Percentiles rank a stretch among this genome's conserved stretches.
Evolutionary conservation across 2,113 vertebrate genomes (phyloP).

Genomic region (Eleginops maclovinus): DNA sequence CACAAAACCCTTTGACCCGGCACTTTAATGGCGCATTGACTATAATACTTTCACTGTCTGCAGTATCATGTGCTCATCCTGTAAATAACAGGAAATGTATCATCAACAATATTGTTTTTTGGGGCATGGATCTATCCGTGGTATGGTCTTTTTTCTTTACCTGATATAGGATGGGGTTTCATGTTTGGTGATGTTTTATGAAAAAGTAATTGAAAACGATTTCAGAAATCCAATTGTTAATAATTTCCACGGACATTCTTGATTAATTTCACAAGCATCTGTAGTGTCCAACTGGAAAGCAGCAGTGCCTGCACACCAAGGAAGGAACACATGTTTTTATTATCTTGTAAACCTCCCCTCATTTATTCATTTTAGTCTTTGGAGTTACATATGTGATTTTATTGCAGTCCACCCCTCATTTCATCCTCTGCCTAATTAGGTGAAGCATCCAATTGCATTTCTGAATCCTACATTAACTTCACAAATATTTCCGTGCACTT

Average conservation of each 20-base stretch:
- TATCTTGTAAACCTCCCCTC: neutral
- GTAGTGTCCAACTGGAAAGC: neutral
- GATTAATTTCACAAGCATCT: neutral
- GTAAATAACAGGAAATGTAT: too few relatives aligned
- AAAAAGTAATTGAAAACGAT: neutral
- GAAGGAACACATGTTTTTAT: too few relatives aligned
- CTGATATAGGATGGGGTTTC: neutral
- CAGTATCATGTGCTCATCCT: neutral
- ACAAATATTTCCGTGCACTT: constrained; percentile 2
- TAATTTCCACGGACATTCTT: neutral
- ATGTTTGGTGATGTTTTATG: neutral
- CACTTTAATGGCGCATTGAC: constrained; percentile 11
- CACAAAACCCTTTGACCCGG: neutral
- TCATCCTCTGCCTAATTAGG: constrained; percentile 45
- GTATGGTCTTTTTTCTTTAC: neutral
- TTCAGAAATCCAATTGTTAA: too few relatives aligned
- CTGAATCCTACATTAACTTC: constrained; percentile 40
- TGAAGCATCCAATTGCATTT: constrained; percentile 66
- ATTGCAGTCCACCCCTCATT: constrained; percentile 18
- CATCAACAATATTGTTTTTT: neutral
- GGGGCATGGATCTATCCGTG: neutral
- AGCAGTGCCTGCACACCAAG: too few relatives aligned
- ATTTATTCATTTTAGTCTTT: constrained; percentile 19
- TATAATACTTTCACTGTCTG: neutral
- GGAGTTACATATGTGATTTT: neutral